phyloP scores from a whole-genome alignment of 2,113 vertebrate species.

The Pampusana beccarii region DNA sequence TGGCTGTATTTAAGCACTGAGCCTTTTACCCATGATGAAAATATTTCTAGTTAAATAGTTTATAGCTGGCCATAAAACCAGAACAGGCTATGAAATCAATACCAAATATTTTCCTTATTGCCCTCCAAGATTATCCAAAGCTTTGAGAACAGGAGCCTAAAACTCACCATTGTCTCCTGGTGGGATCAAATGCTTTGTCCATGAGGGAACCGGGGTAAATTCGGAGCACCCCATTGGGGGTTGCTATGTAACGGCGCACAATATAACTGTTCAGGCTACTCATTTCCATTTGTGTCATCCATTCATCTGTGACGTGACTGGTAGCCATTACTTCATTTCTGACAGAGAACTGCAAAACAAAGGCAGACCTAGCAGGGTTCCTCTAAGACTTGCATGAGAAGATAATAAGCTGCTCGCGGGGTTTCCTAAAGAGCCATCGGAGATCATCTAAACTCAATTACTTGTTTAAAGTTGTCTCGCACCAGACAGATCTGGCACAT shows the following conservation, averaged over 20 bases:
- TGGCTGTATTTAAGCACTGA: neutral
- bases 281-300: constrained; percentile 99
- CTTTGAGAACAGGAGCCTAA: constrained; percentile 62
- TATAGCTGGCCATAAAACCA: neutral
- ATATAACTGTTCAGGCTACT: constrained; percentile 98
- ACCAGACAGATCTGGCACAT: constrained; percentile 43
- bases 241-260: constrained; percentile 99
- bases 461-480: constrained; percentile 62
- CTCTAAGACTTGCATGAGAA: constrained; percentile 71
- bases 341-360: constrained; percentile 93
- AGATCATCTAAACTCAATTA: constrained; percentile 69
- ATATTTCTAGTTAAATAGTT: neutral
- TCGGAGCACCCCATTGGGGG: constrained; percentile 98
- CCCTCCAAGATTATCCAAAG: constrained; percentile 32
- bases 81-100: neutral
- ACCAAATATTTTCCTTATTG: neutral
- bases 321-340: constrained; percentile 99
- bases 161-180: constrained; percentile 98
- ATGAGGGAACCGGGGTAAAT: constrained; percentile 99
- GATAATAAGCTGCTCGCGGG: constrained; percentile 65
- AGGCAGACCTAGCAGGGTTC: constrained; percentile 73
- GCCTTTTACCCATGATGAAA: fast-evolving
- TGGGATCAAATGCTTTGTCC: constrained; percentile 99
- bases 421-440: constrained; percentile 53
- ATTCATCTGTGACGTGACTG: constrained; percentile 99